These are phyloP conservation scores for Aleiodes leptofemur DNA, from an alignment of 2,888 invertebrate species.

Conservation along the genomic window DNA sequence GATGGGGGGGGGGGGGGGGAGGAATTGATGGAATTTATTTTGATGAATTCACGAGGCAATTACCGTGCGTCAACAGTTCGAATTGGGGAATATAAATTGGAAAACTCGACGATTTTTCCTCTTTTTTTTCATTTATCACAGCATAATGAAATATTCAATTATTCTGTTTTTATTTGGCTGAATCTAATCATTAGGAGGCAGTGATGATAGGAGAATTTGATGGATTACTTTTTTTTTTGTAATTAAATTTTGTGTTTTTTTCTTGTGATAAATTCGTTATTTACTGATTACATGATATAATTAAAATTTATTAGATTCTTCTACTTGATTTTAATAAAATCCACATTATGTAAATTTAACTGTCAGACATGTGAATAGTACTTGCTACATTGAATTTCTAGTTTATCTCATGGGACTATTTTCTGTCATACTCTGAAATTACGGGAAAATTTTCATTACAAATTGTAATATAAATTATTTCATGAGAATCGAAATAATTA, in stretches of 20 bases:
- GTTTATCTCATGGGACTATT: constrained; percentile 1
- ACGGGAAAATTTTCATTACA: background rate
- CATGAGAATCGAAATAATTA: constrained; percentile 7
- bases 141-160: no score
- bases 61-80: no score
- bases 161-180: no score
- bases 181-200: no score
- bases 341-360: background rate
- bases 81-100: no score
- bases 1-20: no score
- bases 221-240: no score
- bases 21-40: no score
- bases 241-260: background rate
- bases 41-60: no score
- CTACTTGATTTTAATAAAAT: background rate
- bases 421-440: background rate
- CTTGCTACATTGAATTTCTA: background rate
- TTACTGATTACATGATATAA: background rate
- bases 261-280: constrained; percentile 9
- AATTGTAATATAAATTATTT: constrained; percentile 1
- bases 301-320: constrained; percentile 15
- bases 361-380: background rate
- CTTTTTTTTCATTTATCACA: no score
- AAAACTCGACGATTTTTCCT: no score
- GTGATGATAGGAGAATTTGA: no score